Evolutionary conservation across 92 coral and sea anemone genomes (phyloP).

Genomic region (Meandrina meandrites): DNA sequence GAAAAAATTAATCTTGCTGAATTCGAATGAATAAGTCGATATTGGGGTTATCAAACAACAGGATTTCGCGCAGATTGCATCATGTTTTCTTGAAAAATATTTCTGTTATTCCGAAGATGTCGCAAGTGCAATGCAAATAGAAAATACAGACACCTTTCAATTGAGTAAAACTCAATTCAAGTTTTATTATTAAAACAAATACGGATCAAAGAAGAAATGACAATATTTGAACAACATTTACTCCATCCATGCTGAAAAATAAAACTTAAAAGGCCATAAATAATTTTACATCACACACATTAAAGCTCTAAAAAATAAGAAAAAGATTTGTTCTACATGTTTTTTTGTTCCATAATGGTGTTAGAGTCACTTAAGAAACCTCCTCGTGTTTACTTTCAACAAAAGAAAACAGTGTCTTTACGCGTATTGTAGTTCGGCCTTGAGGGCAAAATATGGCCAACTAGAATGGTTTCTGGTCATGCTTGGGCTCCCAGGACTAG

Average conservation of each 20-base stretch:
- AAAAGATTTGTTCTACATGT: not conserved
- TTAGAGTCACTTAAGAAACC: constrained; percentile 13
- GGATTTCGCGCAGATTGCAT: not conserved
- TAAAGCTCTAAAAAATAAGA: not conserved
- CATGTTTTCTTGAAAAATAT: not conserved
- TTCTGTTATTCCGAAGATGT: not conserved
- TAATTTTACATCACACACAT: constrained; percentile 1
- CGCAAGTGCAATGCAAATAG: constrained; percentile 28
- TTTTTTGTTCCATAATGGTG: not conserved
- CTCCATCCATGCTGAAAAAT: not conserved
- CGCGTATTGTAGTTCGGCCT: constrained; percentile 67
- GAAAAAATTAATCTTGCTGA: not conserved
- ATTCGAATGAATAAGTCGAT: not conserved
- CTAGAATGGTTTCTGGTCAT: constrained; percentile 20
- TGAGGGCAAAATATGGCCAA: constrained; percentile 63
- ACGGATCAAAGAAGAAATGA: not conserved
- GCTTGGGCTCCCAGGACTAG: constrained; percentile 4
- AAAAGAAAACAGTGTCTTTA: constrained; percentile 21
- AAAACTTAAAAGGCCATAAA: not conserved
- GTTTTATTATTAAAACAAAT: constrained; percentile 31
- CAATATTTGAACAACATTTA: not conserved
- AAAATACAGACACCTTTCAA: not conserved
- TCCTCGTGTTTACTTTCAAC: not conserved
- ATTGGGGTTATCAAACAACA: not conserved
- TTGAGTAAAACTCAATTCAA: constrained; percentile 20